Evolutionary conservation across 2,113 vertebrate species (phyloP), one percentile per base, ranked within the genome.

Genomic region (Gopherus flavomarginatus): DNA sequence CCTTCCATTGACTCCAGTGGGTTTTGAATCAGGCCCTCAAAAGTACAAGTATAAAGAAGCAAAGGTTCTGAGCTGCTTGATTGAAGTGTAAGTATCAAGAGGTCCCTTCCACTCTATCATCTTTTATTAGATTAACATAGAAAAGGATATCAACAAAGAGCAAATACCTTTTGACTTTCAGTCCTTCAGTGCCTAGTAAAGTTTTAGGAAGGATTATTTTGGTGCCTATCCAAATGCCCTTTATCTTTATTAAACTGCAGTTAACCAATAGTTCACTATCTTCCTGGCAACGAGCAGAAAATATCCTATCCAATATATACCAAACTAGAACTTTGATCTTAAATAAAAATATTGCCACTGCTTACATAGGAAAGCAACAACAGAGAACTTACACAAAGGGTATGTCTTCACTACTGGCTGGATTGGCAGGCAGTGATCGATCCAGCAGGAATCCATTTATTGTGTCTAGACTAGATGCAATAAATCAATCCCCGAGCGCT

Each of bases 311-410:
- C 44, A 91, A 72, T 17, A 49, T 1, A 14, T 84, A 77, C 42
- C 38, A 85, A 89, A 91, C 8, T 85, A 87, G 86, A 89, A 69
- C 75, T 89, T 87, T 78, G 50, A 93, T 89, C 86, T 49, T 87
- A 87, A 89, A 81, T 84, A 24, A 84, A 86, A 72, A 93, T 11
- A 56, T 38, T 11, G 26, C 26, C 92, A 80, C 7, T 89, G 19
- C 22, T 89, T 77, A 27, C 75, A 78, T 9, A 77, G 75, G 42
- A 78, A 78, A 78, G 6, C 42, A 47, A 22, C n/a, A 75, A 22
- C 9, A 92, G 1, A 65, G 24, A 83, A 89, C 10, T 85, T 59
- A 85, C 3, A 86, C 69, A 50, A 50, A 50, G 50, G 14, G 50
- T 14, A 50, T 50, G 50, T 50, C 50, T 50, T 50, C 50, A 50